Base-by-base conservation (phyloP, 2,888 invertebrate species). In the Incurvaria masculella region DNA sequence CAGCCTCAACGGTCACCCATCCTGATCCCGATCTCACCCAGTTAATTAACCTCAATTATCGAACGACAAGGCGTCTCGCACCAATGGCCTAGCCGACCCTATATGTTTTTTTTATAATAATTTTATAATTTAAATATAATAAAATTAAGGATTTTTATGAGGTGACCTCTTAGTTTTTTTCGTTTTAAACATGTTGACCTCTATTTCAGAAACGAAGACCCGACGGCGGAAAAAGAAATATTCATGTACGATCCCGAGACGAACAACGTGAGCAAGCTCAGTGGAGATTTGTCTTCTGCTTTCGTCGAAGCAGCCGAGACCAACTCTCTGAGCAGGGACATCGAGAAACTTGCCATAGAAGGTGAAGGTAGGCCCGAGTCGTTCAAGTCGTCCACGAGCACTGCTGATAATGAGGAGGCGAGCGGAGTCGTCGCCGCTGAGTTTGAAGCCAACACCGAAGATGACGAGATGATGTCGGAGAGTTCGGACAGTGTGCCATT, bases 281-380 rank as follows among this genome's bases (percentile, higher is more conserved):
- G 83, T 55, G 92, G 93, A 2, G 91, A 91, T 60, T 74, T 93
- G 45, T 92, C 92, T 4, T 84, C 86, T 45, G 90, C 92, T 33
- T 93, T 93, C 59, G 91, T 92, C 2, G 88, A 89, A 61, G 92
- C 91, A 42, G 93, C 93, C 19, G 92, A 92, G 70, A 90, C 89
- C 56, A 93, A 93, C 67, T 85, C 91, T 8, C 71, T 81, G 43
- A 83, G 83, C 54, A 82, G 84, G 66, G 85, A 86, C 54, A 72
- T 83, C 52, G 84, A 83, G 57, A 78, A 81, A 55, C 69, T 83
- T 21, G 81, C 79, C 19, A 76, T 80, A 45, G 72, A 74, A 60
- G 80, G 80, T 46, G 75, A 79, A 52, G 80, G 81, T 40, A 65
- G 61, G 44, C 75, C 72, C 39, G 76, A 74, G 59, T 65, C 62